Evolutionary conservation across 2,113 vertebrate genomes (phyloP).

Genomic region (Platysteira castanea): DNA sequence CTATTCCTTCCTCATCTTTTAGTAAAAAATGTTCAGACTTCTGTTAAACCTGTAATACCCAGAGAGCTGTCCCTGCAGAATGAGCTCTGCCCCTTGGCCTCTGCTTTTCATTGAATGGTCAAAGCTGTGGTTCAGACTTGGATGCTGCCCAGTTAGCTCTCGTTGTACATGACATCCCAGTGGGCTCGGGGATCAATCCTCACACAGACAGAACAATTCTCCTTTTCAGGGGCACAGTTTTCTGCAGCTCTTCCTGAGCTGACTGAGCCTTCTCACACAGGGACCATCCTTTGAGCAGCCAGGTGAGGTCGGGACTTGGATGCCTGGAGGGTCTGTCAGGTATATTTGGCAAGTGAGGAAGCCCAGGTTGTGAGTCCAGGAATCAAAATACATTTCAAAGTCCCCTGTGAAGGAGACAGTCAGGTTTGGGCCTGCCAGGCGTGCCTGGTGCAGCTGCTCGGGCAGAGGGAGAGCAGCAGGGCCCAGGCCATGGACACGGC

Average conservation of each 20-base stretch:
- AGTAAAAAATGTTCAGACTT: neutral
- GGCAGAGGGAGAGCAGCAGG: neutral
- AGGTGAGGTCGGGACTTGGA: neutral
- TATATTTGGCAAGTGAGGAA: neutral
- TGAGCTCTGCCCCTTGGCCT: neutral
- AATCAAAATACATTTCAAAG: neutral
- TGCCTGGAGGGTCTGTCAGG: neutral
- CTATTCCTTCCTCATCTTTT: neutral
- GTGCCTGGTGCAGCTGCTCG: neutral
- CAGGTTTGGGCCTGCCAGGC: neutral
- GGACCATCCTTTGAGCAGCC: neutral
- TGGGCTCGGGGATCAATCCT: neutral
- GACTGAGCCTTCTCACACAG: neutral
- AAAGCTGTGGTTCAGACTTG: neutral
- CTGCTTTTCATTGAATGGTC: neutral
- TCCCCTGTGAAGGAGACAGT: neutral
- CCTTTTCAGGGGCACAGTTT: neutral
- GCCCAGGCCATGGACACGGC: neutral
- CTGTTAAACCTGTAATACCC: neutral
- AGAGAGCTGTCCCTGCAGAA: neutral
- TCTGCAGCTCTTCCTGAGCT: neutral
- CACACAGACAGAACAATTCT: neutral
- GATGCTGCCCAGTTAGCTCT: neutral
- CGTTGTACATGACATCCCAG: neutral
- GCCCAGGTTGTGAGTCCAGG: neutral